Base-by-base conservation (phyloP, 2,888 invertebrate genomes). In the Sinopyrophorus schimmeli region DNA sequence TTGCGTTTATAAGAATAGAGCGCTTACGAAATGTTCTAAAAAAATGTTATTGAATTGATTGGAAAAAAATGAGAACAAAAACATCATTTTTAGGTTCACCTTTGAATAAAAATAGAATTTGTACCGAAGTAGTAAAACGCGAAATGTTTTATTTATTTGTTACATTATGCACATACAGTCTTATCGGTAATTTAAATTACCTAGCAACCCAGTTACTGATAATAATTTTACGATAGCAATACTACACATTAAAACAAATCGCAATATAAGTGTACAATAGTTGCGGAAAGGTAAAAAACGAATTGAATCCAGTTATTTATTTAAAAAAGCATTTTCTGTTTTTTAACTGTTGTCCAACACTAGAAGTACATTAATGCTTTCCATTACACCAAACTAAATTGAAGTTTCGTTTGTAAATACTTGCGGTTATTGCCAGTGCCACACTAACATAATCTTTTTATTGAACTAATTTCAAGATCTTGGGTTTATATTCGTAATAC, bases 171-270 rank as follows among this genome's bases (percentile, higher is more conserved):
- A 37, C 31, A 31, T 31, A 31, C 7, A 14, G 5, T 23, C 40
- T 28, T 40, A 41, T 41, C 41, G 30, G 10, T 9, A 24, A 27
- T 20, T 26, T 28, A 44, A 44, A 44, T 44, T 43, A 44, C 44
- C 28, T 44, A 28, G 44, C 27, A 44, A 44, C 44, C 15, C 27
- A 26, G 17, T n/a, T n/a, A n/a, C n/a, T 23, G 44, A 44, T 44
- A 44, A 37, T 16, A 35, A 10, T 4, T 4, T 27, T 14, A 5
- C 17, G 41, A 35, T 35, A 35, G 15, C 21, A 15, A 23, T n/a
- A 15, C n/a, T 15, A 15, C 21, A 34, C 18, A 3, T 3, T 7
- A 11, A 3, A 2, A 27, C 7, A 34, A 34, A 21, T 35, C 10
- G 35, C 35, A 23, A 35, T 35, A 23, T 7, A 35, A 20, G 4